Conservation (phyloP, 2,797 vertebrate species). For the Protonibea diacanthus region DNA sequence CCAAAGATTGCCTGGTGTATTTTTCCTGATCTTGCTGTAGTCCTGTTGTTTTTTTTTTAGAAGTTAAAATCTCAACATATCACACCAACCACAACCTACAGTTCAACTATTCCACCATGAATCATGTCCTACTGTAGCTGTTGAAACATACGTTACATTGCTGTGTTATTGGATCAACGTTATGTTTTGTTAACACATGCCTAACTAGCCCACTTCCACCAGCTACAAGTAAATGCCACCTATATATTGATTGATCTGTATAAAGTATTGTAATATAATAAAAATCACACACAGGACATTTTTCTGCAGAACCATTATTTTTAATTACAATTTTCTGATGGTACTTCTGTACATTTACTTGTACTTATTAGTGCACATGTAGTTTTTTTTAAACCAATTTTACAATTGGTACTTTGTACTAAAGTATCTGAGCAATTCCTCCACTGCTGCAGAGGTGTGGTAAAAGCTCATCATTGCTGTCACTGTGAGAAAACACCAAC, state of each 20-base stretch:
- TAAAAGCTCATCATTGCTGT: background rate
- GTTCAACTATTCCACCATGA: slow-evolving; percentile 20
- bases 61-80: slow-evolving; percentile 2
- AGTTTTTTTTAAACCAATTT: too few species aligned
- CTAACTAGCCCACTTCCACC: too few species aligned
- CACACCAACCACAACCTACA: background rate
- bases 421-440: background rate
- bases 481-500: too few species aligned
- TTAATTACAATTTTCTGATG: background rate
- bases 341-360: background rate
- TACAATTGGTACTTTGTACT: background rate
- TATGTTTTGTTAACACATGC: slow-evolving; percentile 34
- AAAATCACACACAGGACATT: background rate
- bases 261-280: background rate
- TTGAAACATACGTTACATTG: slow-evolving; percentile 3
- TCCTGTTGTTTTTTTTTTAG: background rate
- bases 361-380: background rate
- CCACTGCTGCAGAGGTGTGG: background rate
- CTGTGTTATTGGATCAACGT: slow-evolving; percentile 24
- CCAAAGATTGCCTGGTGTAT: slow-evolving; percentile 35
- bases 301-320: background rate
- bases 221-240: background rate
- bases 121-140: background rate
- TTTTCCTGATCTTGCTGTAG: slow-evolving; percentile 37
- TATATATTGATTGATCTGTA: background rate